Evolutionary conservation across 2,797 vertebrate genomes (phyloP).

Genomic region (Sebastolobus alascanus): DNA sequence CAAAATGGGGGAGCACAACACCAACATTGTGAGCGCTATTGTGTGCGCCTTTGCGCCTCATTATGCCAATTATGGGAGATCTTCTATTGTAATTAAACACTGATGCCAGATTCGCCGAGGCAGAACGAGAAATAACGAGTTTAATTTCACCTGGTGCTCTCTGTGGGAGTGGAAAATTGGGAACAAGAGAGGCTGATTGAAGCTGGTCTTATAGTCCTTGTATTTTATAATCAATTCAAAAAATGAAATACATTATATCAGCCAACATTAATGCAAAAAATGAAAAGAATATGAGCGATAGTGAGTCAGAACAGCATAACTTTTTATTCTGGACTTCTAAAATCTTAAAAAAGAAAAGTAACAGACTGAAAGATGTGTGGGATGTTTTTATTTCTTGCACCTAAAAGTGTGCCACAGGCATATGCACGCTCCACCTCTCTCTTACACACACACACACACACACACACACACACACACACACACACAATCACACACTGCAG

Average conservation of each 20-base stretch:
- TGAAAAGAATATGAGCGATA: not conserved
- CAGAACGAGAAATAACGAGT: conserved; percentile 69
- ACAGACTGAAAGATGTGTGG: not conserved
- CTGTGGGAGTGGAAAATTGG: conserved; percentile 60
- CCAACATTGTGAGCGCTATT: conserved; percentile 80
- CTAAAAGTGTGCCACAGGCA: conserved; percentile 39
- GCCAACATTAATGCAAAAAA: not conserved
- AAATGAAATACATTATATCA: not conserved
- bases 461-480: conserved; percentile 17
- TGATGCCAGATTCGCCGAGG: conserved; percentile 61
- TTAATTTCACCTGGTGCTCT: conserved; percentile 76
- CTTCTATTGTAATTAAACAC: conserved; percentile 83
- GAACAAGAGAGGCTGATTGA: conserved; percentile 51
- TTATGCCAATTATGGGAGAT: conserved; percentile 83
- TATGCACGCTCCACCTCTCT: not conserved
- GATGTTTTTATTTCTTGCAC: not conserved
- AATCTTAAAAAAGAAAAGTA: not conserved
- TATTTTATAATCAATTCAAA: not conserved
- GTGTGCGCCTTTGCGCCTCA: conserved; percentile 81
- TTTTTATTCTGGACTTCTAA: not conserved
- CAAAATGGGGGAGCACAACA: conserved; percentile 75
- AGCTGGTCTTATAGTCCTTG: not conserved
- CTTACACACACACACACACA: not conserved
- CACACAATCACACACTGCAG: conserved; percentile 35
- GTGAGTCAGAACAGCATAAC: not conserved